phyloP scores from a whole-genome alignment of 2,888 invertebrate genomes.

The Cephus pygmeus region DNA sequence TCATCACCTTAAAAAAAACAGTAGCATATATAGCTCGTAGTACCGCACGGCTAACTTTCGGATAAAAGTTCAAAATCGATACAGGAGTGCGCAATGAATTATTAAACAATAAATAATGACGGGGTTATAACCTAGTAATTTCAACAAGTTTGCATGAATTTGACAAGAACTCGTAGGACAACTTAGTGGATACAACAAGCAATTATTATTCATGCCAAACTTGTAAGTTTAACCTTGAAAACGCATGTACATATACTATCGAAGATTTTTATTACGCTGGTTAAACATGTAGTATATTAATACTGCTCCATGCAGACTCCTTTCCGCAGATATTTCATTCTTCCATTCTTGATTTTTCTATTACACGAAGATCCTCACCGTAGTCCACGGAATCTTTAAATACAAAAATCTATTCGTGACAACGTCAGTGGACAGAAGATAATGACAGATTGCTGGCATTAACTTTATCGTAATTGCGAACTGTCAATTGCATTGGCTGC shows the following conservation, averaged over 20 bases:
- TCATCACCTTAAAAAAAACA: slow-evolving; percentile 18
- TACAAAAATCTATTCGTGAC: too few species aligned
- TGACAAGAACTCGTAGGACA: not conserved
- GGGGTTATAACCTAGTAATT: not conserved
- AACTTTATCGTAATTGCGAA: too few species aligned
- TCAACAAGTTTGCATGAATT: not conserved
- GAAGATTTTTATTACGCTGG: not conserved
- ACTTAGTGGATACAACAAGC: not conserved
- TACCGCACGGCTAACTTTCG: not conserved
- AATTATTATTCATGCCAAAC: not conserved
- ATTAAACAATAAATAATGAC: not conserved
- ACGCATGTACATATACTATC: not conserved
- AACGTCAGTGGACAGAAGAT: too few species aligned
- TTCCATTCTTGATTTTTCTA: too few species aligned
- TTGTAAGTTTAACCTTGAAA: not conserved
- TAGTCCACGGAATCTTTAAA: too few species aligned
- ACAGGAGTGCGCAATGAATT: not conserved
- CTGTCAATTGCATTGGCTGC: too few species aligned
- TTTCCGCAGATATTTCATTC: too few species aligned
- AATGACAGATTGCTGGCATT: too few species aligned
- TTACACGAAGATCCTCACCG: too few species aligned
- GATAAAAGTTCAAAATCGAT: not conserved
- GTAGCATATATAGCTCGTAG: not conserved
- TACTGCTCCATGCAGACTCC: too few species aligned
- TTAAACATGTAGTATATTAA: too few species aligned